phyloP scores from a whole-genome alignment of 2,888 invertebrate genomes.

The Blera fallax region DNA sequence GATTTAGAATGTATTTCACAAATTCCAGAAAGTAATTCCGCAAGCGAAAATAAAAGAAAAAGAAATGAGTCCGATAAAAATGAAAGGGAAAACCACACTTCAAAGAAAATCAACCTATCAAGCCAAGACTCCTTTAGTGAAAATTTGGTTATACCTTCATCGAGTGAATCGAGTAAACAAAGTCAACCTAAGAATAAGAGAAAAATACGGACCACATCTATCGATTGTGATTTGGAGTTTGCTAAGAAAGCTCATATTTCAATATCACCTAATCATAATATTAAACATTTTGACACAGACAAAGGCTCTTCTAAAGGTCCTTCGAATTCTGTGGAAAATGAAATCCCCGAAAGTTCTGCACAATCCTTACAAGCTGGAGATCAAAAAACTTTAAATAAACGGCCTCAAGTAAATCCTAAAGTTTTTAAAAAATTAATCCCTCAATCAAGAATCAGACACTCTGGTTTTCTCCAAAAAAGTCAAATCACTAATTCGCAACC shows the following conservation, averaged over 20 bases:
- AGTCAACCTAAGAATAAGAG: slow-evolving; percentile 7
- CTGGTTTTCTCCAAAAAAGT: slow-evolving; percentile 76
- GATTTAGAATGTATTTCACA: neutral
- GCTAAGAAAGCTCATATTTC: neutral
- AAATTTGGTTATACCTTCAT: slow-evolving; percentile 22
- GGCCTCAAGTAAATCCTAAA: neutral
- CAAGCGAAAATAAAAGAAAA: neutral
- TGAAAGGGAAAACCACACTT: neutral
- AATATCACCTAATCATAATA: neutral
- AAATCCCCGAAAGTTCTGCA: neutral
- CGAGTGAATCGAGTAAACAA: neutral
- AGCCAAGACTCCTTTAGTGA: slow-evolving; percentile 14
- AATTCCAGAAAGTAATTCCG: neutral
- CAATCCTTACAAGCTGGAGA: neutral
- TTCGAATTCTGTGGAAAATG: neutral
- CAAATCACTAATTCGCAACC: slow-evolving; percentile 49
- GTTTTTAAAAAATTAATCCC: neutral
- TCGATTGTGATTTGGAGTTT: neutral
- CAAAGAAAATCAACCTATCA: slow-evolving; percentile 1
- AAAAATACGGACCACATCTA: neutral
- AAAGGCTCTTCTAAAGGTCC: neutral
- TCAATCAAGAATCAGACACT: slow-evolving; percentile 42
- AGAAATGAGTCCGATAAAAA: neutral
- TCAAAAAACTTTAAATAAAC: neutral
- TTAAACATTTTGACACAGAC: neutral